These are phyloP conservation scores for Ovibos moschatus DNA, from an alignment of 2,113 vertebrate genomes.

Conservation along the genomic window DNA sequence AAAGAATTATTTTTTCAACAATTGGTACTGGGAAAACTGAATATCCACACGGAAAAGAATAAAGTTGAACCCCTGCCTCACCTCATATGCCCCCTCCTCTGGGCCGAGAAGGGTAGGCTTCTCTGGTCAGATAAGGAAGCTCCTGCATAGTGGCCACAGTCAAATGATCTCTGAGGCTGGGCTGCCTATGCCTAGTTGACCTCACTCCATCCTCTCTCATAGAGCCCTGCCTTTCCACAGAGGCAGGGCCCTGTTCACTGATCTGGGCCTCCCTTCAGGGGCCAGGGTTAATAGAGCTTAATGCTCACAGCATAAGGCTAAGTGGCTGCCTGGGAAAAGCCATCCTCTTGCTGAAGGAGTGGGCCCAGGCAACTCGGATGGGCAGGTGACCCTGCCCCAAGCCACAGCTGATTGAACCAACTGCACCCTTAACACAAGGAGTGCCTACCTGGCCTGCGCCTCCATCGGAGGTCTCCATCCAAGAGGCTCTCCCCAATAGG, in stretches of 20 bases:
- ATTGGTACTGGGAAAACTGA: background rate
- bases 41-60: background rate
- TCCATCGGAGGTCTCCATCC: too few relatives aligned
- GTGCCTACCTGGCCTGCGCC: background rate
- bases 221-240: background rate
- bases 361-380: background rate
- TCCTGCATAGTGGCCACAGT: background rate
- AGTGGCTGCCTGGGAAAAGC: background rate
- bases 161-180: background rate
- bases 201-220: background rate
- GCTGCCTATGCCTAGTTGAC: background rate
- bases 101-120: background rate
- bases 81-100: background rate
- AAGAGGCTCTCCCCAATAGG: background rate
- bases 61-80: background rate
- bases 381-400: background rate
- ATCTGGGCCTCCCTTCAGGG: background rate
- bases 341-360: background rate
- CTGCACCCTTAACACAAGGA: background rate
- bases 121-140: background rate
- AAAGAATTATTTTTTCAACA: background rate
- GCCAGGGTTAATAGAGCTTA: background rate
- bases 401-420: background rate
- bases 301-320: background rate
- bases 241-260: background rate